Percentiles rank a stretch among this genome's conserved stretches.
Evolutionary conservation across 2,797 vertebrate species (phyloP).

Genomic region (Ceryle rudis): DNA sequence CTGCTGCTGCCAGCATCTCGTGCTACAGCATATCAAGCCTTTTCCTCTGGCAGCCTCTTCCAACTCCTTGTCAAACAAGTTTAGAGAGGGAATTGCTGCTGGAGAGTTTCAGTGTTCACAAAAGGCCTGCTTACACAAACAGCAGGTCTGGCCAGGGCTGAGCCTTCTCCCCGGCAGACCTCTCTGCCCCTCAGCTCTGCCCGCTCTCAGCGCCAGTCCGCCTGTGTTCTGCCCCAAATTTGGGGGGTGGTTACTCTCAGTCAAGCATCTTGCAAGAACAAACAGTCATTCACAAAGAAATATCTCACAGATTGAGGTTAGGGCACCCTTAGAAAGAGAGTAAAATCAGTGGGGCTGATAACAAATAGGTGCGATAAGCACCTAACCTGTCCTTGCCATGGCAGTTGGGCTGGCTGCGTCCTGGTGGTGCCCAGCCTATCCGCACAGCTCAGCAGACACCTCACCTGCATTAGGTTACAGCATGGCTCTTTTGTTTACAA

Average conservation of each 20-base stretch:
- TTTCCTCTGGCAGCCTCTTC: not conserved
- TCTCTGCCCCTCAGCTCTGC: not conserved
- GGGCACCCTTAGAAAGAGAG: not conserved
- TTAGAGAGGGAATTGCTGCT: not conserved
- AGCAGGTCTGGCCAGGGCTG: not conserved
- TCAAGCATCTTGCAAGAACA: not conserved
- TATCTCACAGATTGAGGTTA: not conserved
- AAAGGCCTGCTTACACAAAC: not conserved
- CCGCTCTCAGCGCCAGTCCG: fast-evolving
- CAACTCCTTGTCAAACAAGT: constrained; percentile 21
- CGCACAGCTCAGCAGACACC: not conserved
- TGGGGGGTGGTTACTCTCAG: not conserved
- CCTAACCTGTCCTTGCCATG: not conserved
- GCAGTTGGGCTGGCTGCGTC: not conserved
- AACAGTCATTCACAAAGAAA: not conserved
- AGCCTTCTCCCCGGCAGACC: not conserved
- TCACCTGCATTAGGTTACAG: constrained; percentile 50
- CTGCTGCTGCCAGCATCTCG: not conserved
- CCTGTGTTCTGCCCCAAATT: not conserved
- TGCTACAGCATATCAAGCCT: fast-evolving
- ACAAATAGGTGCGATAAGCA: not conserved
- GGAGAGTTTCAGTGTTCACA: not conserved
- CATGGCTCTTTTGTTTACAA: not conserved
- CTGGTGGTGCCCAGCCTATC: not conserved
- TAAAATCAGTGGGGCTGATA: not conserved